A percentile compares a stretch with the other conserved stretches of the same genome.
Evolutionary conservation across 1,140 invertebrate species (phyloP).

Genomic region (Drosophila kepulauana): DNA sequence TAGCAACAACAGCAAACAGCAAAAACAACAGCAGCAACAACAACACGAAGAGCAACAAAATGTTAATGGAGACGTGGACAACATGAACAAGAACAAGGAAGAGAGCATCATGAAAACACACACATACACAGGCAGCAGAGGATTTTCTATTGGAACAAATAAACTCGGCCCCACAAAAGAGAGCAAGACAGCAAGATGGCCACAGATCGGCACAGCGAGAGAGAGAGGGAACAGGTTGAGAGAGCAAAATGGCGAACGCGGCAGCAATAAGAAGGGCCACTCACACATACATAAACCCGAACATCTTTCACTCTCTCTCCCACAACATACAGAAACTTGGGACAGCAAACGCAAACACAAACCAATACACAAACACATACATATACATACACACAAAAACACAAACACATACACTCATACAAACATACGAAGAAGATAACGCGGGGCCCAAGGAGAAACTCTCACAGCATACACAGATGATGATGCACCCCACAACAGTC

Average conservation of each 20-base stretch:
- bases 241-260: constrained; percentile 10
- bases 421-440: constrained; percentile 10
- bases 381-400: constrained; percentile 9
- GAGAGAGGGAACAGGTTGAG: constrained; percentile 1
- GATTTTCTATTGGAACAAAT: constrained; percentile 21
- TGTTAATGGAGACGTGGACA: constrained; percentile 22
- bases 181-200: constrained; percentile 27
- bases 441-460: constrained; percentile 3
- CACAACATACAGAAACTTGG: constrained; percentile 1
- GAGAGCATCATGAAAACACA: constrained; percentile 12
- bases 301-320: background rate
- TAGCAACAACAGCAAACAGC: background rate
- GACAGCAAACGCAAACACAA: constrained; percentile 4
- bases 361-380: constrained; percentile 14
- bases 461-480: constrained; percentile 8
- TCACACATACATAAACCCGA: constrained; percentile 9
- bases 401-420: constrained; percentile 10
- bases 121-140: constrained; percentile 3
- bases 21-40: constrained; percentile 7
- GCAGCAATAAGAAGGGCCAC: constrained; percentile 24
- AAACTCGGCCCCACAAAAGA: constrained; percentile 30
- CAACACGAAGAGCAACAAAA: constrained; percentile 9
- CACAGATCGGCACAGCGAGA: constrained; percentile 22
- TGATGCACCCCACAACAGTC: constrained; percentile 1
- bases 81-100: constrained; percentile 9